Conservation (phyloP, 2,888 invertebrate species). For the Eupeodes latifasciatus region DNA sequence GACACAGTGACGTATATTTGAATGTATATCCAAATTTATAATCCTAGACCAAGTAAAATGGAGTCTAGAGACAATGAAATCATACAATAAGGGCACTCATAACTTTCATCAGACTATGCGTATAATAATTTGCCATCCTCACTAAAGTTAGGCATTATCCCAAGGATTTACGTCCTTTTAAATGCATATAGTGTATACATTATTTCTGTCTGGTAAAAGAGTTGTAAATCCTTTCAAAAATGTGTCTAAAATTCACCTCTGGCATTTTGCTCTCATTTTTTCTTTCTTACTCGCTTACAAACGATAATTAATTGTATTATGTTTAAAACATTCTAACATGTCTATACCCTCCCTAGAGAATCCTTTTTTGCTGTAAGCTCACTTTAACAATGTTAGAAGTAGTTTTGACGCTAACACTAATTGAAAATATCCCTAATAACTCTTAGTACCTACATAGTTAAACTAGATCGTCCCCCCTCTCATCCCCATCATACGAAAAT, state of each 20-base stretch:
- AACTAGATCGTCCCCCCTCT: neutral
- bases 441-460: neutral
- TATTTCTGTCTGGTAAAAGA: conserved; percentile 14
- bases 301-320: conserved; percentile 19
- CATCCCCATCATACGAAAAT: neutral
- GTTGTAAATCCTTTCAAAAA: conserved; percentile 13
- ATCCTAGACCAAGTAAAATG: neutral
- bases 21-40: neutral
- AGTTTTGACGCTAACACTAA: conserved; percentile 31
- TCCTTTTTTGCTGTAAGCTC: neutral
- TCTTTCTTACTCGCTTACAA: neutral
- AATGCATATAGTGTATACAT: neutral
- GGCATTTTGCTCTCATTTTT: conserved; percentile 5
- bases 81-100: neutral
- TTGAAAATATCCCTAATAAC: conserved; percentile 27
- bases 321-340: neutral
- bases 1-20: neutral
- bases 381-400: conserved; percentile 18
- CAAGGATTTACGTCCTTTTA: neutral
- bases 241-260: neutral
- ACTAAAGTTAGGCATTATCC: neutral
- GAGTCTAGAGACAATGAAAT: neutral
- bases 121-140: neutral
- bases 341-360: neutral
- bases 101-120: conserved; percentile 5